phyloP scores from a whole-genome alignment of 2,888 invertebrate species.

The Callyntrura sp. region DNA sequence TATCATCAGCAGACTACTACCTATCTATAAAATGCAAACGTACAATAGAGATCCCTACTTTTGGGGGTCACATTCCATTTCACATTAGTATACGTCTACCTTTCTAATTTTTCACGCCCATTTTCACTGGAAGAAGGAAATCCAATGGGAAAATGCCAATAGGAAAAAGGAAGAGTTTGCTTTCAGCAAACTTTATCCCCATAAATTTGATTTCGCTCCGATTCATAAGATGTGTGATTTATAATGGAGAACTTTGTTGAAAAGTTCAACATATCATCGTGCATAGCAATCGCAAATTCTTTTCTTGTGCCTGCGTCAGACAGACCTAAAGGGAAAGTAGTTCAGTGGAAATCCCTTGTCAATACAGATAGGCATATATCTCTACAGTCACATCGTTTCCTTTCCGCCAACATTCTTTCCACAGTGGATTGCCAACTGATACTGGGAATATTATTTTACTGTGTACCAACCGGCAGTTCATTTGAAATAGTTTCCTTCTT shows the following conservation, averaged over 20 bases:
- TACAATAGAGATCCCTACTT: background rate
- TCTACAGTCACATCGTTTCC: background rate
- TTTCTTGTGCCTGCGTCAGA: conserved; percentile 14
- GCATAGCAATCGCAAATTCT: no score
- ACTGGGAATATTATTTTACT: no score
- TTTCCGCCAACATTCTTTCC: background rate
- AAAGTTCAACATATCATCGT: conserved; percentile 38
- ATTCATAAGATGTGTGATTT: conserved; percentile 76
- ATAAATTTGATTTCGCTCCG: conserved; percentile 76
- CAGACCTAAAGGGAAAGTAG: conserved; percentile 23
- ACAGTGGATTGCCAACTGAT: no score
- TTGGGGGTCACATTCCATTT: background rate
- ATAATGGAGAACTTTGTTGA: conserved; percentile 69
- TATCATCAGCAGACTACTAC: background rate
- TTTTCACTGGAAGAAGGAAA: conserved; percentile 16
- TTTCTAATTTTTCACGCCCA: background rate
- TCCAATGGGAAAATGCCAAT: conserved; percentile 39
- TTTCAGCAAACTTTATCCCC: conserved; percentile 63
- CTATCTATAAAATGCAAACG: background rate
- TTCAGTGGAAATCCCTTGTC: background rate
- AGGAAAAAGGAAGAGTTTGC: conserved; percentile 4
- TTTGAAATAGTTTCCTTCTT: no score
- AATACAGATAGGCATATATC: background rate
- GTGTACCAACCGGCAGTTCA: no score
- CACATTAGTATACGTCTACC: background rate